A percentile compares a stretch with the other conserved stretches of the same genome.
Evolutionary conservation across 2,888 invertebrate genomes (phyloP).

Genomic region (Chrysodeixis includens): DNA sequence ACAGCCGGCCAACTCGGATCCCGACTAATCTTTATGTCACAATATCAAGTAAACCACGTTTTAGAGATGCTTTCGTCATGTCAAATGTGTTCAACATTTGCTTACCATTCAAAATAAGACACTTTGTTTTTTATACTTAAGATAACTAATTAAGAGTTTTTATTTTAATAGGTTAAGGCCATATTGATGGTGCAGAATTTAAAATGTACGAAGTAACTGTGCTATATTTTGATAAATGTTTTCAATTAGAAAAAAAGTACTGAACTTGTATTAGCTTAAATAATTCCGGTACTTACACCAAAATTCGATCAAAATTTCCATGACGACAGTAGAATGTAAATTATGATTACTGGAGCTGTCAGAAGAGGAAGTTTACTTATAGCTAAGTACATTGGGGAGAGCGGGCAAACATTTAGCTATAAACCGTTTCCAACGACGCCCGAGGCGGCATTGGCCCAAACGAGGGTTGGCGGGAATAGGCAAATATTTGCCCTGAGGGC

Average conservation of each 20-base stretch:
- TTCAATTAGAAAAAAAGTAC: not conserved
- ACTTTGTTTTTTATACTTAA: not conserved
- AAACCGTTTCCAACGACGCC: conserved; percentile 82
- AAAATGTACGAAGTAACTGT: no score
- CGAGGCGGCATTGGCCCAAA: conserved; percentile 79
- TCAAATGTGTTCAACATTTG: not conserved
- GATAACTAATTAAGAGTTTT: no score
- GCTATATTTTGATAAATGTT: not conserved
- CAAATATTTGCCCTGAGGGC: conserved; percentile 86
- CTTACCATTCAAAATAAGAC: conserved; percentile 7
- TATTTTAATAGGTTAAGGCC: no score
- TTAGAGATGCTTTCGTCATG: conserved; percentile 46
- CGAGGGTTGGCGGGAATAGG: conserved; percentile 87
- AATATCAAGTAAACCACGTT: conserved; percentile 56
- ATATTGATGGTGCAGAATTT: no score
- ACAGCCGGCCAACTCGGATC: conserved; percentile 49
- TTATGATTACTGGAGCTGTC: conserved; percentile 64
- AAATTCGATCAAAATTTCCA: conserved; percentile 46
- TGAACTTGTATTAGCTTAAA: not conserved
- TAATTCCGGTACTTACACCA: conserved; percentile 8
- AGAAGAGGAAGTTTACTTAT: conserved; percentile 76
- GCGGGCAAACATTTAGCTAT: conserved; percentile 82
- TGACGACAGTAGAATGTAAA: conserved; percentile 52
- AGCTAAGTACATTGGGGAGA: conserved; percentile 78
- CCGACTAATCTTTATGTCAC: conserved; percentile 65